Evolutionary conservation across 2,113 vertebrate genomes (phyloP).

Genomic region (Brachionichthys hirsutus): DNA sequence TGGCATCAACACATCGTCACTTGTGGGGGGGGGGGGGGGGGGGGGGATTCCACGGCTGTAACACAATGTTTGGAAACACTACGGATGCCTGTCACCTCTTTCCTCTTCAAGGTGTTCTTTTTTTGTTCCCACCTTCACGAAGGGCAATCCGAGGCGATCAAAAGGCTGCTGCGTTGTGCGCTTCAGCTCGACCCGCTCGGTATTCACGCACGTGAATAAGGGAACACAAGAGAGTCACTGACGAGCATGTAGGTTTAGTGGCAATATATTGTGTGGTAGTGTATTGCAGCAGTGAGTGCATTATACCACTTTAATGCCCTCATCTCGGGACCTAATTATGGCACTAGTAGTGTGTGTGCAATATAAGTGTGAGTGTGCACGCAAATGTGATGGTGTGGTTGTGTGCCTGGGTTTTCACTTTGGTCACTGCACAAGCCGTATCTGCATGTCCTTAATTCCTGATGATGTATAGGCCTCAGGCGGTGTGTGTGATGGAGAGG

Average conservation of each 20-base stretch:
- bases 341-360: slow-evolving; percentile 49
- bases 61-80: slow-evolving; percentile 3
- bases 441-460: slow-evolving; percentile 82
- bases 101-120: slow-evolving; percentile 29
- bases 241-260: slow-evolving; percentile 44
- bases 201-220: slow-evolving; percentile 24
- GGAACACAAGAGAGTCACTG: slow-evolving; percentile 55
- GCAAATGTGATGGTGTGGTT: slow-evolving; percentile 33
- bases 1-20: slow-evolving; percentile 1
- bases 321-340: slow-evolving; percentile 74
- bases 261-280: slow-evolving; percentile 51
- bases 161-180: slow-evolving; percentile 53
- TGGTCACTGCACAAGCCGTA: slow-evolving; percentile 74
- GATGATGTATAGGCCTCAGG: slow-evolving; percentile 80
- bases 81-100: slow-evolving; percentile 2
- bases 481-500: slow-evolving; percentile 76
- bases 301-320: slow-evolving; percentile 72
- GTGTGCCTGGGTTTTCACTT: slow-evolving; percentile 66
- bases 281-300: slow-evolving; percentile 61
- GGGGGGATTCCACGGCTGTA: slow-evolving; percentile 37
- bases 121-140: slow-evolving; percentile 19
- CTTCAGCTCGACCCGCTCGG: slow-evolving; percentile 30
- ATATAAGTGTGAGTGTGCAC: slow-evolving; percentile 14
- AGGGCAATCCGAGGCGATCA: slow-evolving; percentile 61
- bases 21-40: slow-evolving; percentile 31